Base-by-base conservation (phyloP, 2,797 vertebrate species). In the Pogonophryne albipinna region DNA sequence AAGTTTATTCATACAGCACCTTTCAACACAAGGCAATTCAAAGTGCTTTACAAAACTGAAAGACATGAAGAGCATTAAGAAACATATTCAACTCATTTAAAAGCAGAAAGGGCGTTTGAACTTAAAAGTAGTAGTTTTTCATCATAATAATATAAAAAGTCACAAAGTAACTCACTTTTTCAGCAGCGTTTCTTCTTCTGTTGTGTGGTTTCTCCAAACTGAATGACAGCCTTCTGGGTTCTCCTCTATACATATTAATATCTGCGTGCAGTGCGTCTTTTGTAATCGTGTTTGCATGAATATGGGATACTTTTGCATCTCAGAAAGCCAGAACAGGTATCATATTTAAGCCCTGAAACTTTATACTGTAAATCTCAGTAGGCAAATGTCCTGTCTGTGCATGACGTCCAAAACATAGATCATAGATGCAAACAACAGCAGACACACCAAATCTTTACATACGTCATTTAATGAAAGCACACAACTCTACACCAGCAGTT, bases 321-420 rank as follows among this genome's bases (percentile, higher is more conserved):
- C 47, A 23, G 4, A 55, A 65, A 61, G 10, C 16, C 16, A 59
- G 41, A 1, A 19, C 34, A 61, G 0, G 19, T 63, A 66, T 83
- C 65, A 38, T 50, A 23, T 42, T 27, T n/a, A 20, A 46, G 4
- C 19, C 41, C 15, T 67, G 59, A 67, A 12, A 60, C 45, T 63
- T 23, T 59, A 75, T 69, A 47, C 52, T 60, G 14, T 42, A 41
- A 19, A 1, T 64, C 14, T 10, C 53, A 38, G 55, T 60, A 86
- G 52, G 75, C 68, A 80, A 84, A 84, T 74, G 47, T 59, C 27
- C n/a, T 6, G 11, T 51, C 17, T n/a, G 56, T 17, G n/a, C 19
- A 19, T 45, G 41, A 20, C 11, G 27, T 49, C 19, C 34, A 34
- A 20, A 45, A 19, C 14, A n/a, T n/a, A 53, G 23, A 16, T 16